Evolutionary conservation across 2,797 vertebrate genomes (phyloP).

Genomic region (Setipinna tenuifilis): DNA sequence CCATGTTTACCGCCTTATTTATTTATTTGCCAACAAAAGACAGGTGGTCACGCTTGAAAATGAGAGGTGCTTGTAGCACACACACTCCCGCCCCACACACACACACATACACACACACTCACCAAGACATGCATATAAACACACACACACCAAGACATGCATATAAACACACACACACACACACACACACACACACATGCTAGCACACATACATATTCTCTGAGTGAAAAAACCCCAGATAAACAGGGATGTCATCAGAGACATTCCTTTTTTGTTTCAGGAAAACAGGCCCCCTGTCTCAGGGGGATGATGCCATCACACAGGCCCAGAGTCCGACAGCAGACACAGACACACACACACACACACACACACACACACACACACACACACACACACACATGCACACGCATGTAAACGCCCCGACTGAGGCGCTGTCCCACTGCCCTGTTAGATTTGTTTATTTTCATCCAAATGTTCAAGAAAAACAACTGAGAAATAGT

Average conservation of each 20-base stretch:
- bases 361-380: background rate
- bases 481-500: background rate
- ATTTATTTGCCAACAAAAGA: conserved; percentile 87
- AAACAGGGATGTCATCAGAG: conserved; percentile 41
- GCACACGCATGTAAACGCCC: background rate
- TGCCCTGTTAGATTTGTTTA: background rate
- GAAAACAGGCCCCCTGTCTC: background rate
- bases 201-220: background rate
- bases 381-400: background rate
- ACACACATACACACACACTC: background rate
- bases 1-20: conserved; percentile 75
- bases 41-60: conserved; percentile 88
- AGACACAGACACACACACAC: background rate
- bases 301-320: background rate
- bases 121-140: background rate
- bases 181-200: background rate
- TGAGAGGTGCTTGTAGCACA: conserved; percentile 58
- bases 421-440: background rate
- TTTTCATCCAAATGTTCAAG: background rate
- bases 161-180: conserved; percentile 60
- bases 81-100: conserved; percentile 66
- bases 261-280: conserved; percentile 23
- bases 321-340: background rate
- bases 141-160: background rate
- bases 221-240: conserved; percentile 8